phyloP scores from a whole-genome alignment of 1,140 invertebrate genomes.

The Ctenoplectra terminalis region DNA sequence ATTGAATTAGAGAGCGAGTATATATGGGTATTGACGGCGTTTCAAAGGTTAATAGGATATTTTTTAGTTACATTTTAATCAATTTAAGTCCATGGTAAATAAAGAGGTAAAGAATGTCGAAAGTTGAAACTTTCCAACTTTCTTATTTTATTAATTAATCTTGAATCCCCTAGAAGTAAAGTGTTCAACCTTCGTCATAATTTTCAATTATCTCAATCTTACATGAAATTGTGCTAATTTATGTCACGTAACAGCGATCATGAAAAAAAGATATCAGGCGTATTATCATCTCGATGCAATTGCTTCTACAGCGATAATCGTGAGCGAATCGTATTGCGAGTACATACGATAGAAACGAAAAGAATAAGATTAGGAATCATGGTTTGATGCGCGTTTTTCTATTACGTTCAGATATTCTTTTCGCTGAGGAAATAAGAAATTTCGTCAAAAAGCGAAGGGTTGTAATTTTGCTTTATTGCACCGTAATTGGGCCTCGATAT shows the following conservation, averaged over 20 bases:
- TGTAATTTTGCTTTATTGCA: conserved; percentile 33
- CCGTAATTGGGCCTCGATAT: conserved; percentile 55
- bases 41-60: background rate
- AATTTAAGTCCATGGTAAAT: background rate
- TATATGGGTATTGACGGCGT: too few species aligned
- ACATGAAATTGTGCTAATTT: too few species aligned
- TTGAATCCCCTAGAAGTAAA: too few species aligned
- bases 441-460: conserved; percentile 36
- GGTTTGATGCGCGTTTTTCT: background rate
- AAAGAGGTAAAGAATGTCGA: too few species aligned
- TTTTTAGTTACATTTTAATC: background rate
- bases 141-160: too few species aligned
- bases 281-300: too few species aligned
- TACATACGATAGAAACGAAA: background rate
- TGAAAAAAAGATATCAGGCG: too few species aligned
- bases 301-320: too few species aligned
- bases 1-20: background rate
- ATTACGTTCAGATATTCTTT: background rate
- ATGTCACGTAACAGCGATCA: too few species aligned
- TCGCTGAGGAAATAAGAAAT: background rate
- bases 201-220: too few species aligned
- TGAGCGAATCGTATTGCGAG: background rate
- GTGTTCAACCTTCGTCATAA: too few species aligned
- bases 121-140: too few species aligned
- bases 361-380: background rate